These are phyloP conservation scores for Rutpela maculata DNA, from an alignment of 2,888 invertebrate genomes.

Conservation along the genomic window DNA sequence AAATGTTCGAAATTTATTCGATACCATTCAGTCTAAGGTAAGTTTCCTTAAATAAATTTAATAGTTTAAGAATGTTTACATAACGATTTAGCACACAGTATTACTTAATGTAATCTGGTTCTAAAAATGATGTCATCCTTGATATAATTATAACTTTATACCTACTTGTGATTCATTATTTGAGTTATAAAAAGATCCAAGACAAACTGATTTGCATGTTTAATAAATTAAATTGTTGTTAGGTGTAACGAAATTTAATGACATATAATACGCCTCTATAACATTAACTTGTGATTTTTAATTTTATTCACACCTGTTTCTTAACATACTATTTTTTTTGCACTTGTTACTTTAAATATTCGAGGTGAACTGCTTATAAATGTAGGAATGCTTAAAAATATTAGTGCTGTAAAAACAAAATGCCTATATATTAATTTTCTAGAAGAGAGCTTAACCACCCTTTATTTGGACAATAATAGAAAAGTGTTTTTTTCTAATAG, in stretches of 20 bases:
- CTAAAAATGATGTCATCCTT: conserved; percentile 33
- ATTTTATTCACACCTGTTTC: neutral
- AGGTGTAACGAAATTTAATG: neutral
- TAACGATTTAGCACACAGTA: conserved; percentile 22
- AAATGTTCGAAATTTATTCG: conserved; percentile 79
- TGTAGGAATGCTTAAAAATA: neutral
- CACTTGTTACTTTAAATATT: neutral
- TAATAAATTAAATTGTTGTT: neutral
- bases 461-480: neutral
- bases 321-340: conserved; percentile 3
- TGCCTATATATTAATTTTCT: too few relatives aligned
- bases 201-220: neutral
- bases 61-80: conserved; percentile 26
- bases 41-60: conserved; percentile 55
- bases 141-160: conserved; percentile 27
- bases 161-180: conserved; percentile 5
- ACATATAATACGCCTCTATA: too few relatives aligned
- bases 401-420: too few relatives aligned
- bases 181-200: neutral
- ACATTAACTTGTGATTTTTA: neutral
- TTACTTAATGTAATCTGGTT: neutral
- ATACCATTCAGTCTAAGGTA: conserved; percentile 81
- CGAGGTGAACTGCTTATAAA: neutral
- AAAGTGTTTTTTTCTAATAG: neutral
- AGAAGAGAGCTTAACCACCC: too few relatives aligned